Base-by-base conservation (phyloP, 2,113 vertebrate genomes). In the Sapayoa aenigma region DNA sequence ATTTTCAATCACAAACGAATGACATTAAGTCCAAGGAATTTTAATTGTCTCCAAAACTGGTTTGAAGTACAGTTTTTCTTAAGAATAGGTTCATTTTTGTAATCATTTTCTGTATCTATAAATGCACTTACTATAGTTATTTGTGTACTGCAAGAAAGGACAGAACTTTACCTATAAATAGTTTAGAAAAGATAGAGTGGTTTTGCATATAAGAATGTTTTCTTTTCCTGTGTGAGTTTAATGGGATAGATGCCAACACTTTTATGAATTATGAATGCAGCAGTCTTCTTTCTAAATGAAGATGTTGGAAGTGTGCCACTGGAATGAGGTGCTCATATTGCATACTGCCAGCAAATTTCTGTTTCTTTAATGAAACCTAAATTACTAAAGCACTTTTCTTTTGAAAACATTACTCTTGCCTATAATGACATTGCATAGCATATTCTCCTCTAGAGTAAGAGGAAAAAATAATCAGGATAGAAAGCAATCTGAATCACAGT, bases 181-280 rank as follows among this genome's bases (percentile, higher is more conserved):
- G 76, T 30, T 90, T 10, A 69, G 72, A 88, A 91, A 95, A 95
- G 78, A 83, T 58, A 74, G 52, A 52, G n/a, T 88, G 59, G 23
- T 95, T 97, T 69, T 94, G 71, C 92, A 81, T 89, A 22, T 46
- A 84, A 90, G 83, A 96, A 87, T 73, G 72, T 96, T 97, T 96
- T 94, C 56, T 95, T 94, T 96, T 96, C 90, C 95, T 90, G 65
- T 89, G 87, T 89, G 96, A 87, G 53, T 83, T 96, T 95, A 94
- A 93, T 76, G 79, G 97, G 97, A 94, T 52, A 75, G 66, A 87
- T 94, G 96, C 97, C 97, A 97, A 77, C 60, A 74, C 86, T 96
- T 97, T 97, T 95, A 95, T 97, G 89, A 98, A 97, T 97, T 97
- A 97, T 94, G 95, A 96, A 97, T 97, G 95, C 90, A 93, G 93